phyloP scores from a whole-genome alignment of 2,113 vertebrate genomes.

The Stegastes partitus region DNA sequence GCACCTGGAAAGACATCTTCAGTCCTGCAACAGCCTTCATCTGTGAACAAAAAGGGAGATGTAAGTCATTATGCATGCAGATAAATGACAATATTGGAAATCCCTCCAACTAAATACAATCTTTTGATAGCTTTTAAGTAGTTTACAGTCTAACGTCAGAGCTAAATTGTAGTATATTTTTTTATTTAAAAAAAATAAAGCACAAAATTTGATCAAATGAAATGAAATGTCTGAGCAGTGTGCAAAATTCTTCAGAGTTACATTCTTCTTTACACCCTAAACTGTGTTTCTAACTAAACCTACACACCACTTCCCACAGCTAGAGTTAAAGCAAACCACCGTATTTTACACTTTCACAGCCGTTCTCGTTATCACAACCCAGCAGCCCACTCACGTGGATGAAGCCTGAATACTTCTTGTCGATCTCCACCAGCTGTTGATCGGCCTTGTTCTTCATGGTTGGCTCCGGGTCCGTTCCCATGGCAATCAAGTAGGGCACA shows the following conservation, averaged over 20 bases:
- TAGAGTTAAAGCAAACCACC: too few species aligned
- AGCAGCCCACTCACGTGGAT: conserved; percentile 91
- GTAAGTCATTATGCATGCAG: background rate
- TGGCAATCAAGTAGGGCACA: conserved; percentile 97
- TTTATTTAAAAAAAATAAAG: too few species aligned
- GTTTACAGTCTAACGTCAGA: too few species aligned
- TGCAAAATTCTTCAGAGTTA: too few species aligned
- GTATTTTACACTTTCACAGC: background rate
- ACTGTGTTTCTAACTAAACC: background rate
- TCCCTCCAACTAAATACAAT: background rate
- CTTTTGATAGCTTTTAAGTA: too few species aligned
- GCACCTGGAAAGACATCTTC: conserved; percentile 99
- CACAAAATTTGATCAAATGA: too few species aligned
- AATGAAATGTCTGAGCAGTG: too few species aligned
- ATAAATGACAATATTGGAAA: background rate
- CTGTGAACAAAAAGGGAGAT: conserved; percentile 78
- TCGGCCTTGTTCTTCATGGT: conserved; percentile 98
- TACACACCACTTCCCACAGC: background rate
- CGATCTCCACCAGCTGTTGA: conserved; percentile 97
- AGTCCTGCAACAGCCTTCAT: conserved; percentile 99
- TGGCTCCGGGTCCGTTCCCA: conserved; percentile 98
- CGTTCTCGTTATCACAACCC: background rate
- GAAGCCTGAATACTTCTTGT: conserved; percentile 99
- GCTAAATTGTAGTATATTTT: too few species aligned
- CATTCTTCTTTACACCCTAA: too few species aligned